These are phyloP conservation scores for Solenopsis invicta DNA, from an alignment of 1,140 invertebrate species.

Conservation along the genomic window DNA sequence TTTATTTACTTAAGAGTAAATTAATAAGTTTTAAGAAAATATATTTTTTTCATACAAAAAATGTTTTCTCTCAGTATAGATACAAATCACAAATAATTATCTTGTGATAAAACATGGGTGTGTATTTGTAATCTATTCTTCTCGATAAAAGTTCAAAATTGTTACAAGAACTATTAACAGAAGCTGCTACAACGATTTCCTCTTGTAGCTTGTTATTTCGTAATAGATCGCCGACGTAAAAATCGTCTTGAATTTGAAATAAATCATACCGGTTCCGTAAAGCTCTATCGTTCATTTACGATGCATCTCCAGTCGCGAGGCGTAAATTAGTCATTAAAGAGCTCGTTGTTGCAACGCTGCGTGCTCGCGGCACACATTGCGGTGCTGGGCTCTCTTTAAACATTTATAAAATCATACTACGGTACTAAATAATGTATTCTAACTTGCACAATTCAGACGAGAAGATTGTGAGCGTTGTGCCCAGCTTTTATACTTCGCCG, in stretches of 20 bases:
- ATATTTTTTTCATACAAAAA: too few species aligned
- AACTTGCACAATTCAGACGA: not conserved
- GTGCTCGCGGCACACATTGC: not conserved
- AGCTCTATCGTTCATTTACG: not conserved
- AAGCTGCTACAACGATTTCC: too few species aligned
- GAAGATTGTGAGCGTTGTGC: not conserved
- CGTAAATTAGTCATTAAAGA: slow-evolving; percentile 27
- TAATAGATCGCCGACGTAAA: not conserved
- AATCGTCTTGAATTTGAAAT: not conserved
- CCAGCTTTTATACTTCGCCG: not conserved
- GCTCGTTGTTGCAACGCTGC: slow-evolving; percentile 15
- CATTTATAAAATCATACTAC: slow-evolving; percentile 32
- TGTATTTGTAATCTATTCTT: not conserved
- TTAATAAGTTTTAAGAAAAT: too few species aligned
- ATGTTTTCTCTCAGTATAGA: too few species aligned
- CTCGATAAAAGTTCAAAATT: not conserved
- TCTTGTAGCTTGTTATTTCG: not conserved
- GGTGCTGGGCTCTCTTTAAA: not conserved
- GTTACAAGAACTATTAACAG: too few species aligned
- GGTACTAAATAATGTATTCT: not conserved
- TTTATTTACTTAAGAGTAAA: too few species aligned
- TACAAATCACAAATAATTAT: too few species aligned
- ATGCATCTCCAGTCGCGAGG: not conserved
- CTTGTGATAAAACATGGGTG: not conserved
- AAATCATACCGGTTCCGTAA: not conserved